A percentile compares a stretch with the other conserved stretches of the same genome.
phyloP scores from a whole-genome alignment of 2,888 invertebrate genomes.

The Eustalomyia histrio region DNA sequence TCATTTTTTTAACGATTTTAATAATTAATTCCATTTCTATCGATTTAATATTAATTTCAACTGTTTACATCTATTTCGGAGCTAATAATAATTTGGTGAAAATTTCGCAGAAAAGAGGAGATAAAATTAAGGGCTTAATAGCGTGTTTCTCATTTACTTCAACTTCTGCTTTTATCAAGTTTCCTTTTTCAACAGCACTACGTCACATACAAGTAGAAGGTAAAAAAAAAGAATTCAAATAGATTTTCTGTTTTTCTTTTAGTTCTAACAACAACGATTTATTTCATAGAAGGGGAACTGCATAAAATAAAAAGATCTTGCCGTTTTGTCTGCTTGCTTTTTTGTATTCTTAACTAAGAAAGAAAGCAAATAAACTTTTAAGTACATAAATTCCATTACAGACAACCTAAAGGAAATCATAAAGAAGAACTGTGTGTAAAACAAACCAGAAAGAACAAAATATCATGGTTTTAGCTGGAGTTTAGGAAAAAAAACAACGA shows the following conservation, averaged over 20 bases:
- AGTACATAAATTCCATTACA: conserved; percentile 55
- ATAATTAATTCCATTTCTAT: too few relatives aligned
- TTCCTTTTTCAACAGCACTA: conserved; percentile 42
- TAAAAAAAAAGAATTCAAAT: conserved; percentile 27
- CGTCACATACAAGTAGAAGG: conserved; percentile 24
- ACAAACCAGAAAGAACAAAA: conserved; percentile 13
- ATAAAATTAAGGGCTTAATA: too few relatives aligned
- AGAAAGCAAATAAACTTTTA: conserved; percentile 48
- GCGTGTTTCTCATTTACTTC: too few relatives aligned
- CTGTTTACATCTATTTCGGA: too few relatives aligned
- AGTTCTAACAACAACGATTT: conserved; percentile 12
- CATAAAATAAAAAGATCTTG: conserved; percentile 30
- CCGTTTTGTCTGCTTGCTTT: conserved; percentile 19
- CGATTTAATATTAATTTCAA: too few relatives aligned
- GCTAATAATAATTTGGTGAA: too few relatives aligned
- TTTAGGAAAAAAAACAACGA: neutral
- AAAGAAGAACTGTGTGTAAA: neutral
- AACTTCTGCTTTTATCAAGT: too few relatives aligned
- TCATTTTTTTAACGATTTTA: too few relatives aligned
- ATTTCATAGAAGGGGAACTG: conserved; percentile 47
- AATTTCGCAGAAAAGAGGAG: too few relatives aligned
- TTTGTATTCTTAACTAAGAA: conserved; percentile 9
- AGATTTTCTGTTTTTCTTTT: conserved; percentile 12
- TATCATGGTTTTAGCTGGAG: conserved; percentile 6
- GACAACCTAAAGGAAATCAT: conserved; percentile 25